These are phyloP conservation scores for Bujurquina vittata DNA, from an alignment of 2,113 vertebrate species.

Conservation along the genomic window DNA sequence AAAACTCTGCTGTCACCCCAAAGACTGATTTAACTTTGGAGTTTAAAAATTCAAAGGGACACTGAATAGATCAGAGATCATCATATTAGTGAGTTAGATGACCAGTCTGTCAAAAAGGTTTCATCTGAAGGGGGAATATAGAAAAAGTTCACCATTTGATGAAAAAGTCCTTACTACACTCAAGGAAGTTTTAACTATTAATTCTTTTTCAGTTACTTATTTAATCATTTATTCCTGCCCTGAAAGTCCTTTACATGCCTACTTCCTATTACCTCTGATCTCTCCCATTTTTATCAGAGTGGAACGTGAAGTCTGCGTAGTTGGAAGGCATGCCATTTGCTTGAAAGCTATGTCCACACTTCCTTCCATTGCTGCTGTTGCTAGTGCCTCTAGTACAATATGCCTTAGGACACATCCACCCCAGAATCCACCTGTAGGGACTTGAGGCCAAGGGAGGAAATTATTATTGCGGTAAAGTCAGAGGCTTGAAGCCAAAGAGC, in stretches of 20 bases:
- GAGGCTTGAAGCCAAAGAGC: neutral
- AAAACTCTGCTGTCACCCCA: constrained; percentile 30
- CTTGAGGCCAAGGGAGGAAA: neutral
- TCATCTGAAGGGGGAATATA: neutral
- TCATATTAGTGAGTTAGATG: neutral
- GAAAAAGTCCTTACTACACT: neutral
- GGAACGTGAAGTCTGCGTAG: neutral
- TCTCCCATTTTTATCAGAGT: neutral
- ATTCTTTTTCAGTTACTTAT: neutral
- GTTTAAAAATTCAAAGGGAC: constrained; percentile 22
- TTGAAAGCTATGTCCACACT: neutral
- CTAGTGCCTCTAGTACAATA: neutral
- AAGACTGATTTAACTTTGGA: constrained; percentile 20
- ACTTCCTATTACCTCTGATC: neutral
- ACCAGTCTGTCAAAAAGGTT: constrained; percentile 12
- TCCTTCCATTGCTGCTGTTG: neutral
- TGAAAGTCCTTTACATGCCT: neutral
- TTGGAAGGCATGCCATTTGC: neutral
- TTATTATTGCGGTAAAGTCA: neutral
- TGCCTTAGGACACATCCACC: neutral
- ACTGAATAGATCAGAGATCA: constrained; percentile 1
- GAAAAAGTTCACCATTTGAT: neutral
- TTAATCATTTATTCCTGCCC: neutral
- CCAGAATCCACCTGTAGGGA: neutral
- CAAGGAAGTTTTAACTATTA: neutral